Evolutionary conservation across 2,888 invertebrate genomes (phyloP).

Genomic region (Lacanobia oleracea): DNA sequence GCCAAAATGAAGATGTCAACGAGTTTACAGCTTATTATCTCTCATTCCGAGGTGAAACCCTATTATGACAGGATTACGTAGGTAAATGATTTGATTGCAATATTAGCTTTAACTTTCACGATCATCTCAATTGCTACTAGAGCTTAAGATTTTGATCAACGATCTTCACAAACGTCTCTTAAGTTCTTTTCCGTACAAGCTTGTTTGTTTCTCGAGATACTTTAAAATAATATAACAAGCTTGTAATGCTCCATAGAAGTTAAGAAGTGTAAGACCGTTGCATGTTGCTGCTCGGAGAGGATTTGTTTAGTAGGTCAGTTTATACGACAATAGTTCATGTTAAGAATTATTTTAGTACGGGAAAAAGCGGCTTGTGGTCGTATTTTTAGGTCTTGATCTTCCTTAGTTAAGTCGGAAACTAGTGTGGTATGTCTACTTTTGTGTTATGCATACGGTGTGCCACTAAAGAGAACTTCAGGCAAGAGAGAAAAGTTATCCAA

Average conservation of each 20-base stretch:
- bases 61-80: no score
- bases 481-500: no score
- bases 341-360: neutral
- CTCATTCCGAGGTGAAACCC: no score
- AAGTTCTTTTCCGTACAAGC: neutral
- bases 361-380: neutral
- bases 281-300: neutral
- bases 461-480: no score
- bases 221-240: slow-evolving; percentile 28
- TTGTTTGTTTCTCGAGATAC: slow-evolving; percentile 15
- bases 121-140: neutral
- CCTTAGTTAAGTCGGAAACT: neutral
- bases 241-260: slow-evolving; percentile 25
- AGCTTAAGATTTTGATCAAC: slow-evolving; percentile 1
- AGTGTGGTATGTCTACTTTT: neutral
- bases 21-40: no score
- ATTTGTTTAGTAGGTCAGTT: slow-evolving; percentile 25
- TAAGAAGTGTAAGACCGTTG: slow-evolving; percentile 4
- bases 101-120: neutral
- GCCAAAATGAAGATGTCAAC: no score
- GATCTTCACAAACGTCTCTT: slow-evolving; percentile 2
- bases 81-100: no score
- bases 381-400: neutral
- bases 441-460: no score
- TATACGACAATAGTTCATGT: neutral